These are phyloP conservation scores for Loriculus beryllinus DNA, from an alignment of 2,797 vertebrate species.

Conservation along the genomic window DNA sequence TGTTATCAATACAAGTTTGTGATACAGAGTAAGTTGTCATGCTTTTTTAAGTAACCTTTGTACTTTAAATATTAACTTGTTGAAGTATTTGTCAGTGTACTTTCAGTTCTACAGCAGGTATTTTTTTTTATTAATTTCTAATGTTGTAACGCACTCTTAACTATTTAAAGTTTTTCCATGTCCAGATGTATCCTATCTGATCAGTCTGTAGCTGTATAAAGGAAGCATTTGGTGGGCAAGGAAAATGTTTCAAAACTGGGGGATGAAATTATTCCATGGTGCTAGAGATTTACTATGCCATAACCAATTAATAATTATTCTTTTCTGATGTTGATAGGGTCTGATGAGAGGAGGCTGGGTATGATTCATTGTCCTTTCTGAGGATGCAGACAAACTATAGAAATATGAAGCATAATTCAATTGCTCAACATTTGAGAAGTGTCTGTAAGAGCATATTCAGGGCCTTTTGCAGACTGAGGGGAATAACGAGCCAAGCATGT, in stretches of 20 bases:
- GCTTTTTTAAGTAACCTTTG: not conserved
- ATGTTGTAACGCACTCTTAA: not conserved
- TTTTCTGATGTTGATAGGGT: not conserved
- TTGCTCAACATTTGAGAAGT: conserved; percentile 3
- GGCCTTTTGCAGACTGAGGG: not conserved
- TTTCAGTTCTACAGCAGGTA: not conserved
- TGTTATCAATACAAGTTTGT: not conserved
- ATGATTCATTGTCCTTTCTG: not conserved
- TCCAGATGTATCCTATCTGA: not conserved
- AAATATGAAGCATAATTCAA: conserved; percentile 12
- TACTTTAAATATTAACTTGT: not conserved
- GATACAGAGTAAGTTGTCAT: not conserved
- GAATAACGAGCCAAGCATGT: not conserved
- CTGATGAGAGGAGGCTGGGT: not conserved
- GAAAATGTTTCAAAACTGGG: not conserved
- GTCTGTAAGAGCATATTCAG: not conserved
- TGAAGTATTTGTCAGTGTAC: not conserved
- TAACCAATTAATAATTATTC: conserved; percentile 44
- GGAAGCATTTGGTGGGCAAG: not conserved
- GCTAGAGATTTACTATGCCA: not conserved
- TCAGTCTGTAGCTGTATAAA: not conserved
- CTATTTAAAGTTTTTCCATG: not conserved
- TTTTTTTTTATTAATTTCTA: not conserved
- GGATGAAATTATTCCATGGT: not conserved
- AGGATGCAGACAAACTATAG: conserved; percentile 7